Evolutionary conservation across 2,888 invertebrate genomes (phyloP), one percentile per base, ranked within the genome.

Genomic region (Acanthosepion lycidas): DNA sequence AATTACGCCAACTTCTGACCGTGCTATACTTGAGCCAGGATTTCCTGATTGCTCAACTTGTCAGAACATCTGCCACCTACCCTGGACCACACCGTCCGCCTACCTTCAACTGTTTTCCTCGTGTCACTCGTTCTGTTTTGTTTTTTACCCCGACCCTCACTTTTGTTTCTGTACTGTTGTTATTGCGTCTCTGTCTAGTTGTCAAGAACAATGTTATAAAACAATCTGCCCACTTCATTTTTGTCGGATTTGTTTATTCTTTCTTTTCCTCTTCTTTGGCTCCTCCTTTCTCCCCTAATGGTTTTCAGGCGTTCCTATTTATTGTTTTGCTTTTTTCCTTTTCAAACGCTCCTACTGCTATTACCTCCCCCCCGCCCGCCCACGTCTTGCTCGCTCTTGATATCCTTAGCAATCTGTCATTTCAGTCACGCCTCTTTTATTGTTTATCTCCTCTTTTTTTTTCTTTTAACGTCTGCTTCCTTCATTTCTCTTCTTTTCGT

Each of bases 1-100:
- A 78, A 78, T 78, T 78, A 78, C n/a, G 33, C 33, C 78, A 78
- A 78, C 78, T n/a, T 33, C n/a, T 78, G 78, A 23, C 18, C 78
- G n/a, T n/a, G 78, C 78, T 78, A 78, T n/a, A 78, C n/a, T 78
- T 78, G n/a, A n/a, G 78, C 78, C 78, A 78, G 78, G 78, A 78
- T 78, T n/a, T 78, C 78, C 78, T 78, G 78, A 78, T 78, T 78
- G 15, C 78, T 78, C n/a, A 78, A 78, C 78, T 78, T 78, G 78
- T 78, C 78, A n/a, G 78, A 15, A 33, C n/a, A n/a, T 78, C 78
- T 78, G n/a, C 78, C n/a, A 12, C 78, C 18, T 15, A n/a, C 78
- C 78, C 78, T 9, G 12, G 33, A 8, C 78, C 78, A n/a, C 78
- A 78, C 78, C n/a, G 1, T 15, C 6, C 59, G 6, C 23, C 23